A percentile compares a stretch with the other conserved stretches of the same genome.
Conservation (phyloP, 1,140 invertebrate species). For the Branchinecta lindahli region DNA sequence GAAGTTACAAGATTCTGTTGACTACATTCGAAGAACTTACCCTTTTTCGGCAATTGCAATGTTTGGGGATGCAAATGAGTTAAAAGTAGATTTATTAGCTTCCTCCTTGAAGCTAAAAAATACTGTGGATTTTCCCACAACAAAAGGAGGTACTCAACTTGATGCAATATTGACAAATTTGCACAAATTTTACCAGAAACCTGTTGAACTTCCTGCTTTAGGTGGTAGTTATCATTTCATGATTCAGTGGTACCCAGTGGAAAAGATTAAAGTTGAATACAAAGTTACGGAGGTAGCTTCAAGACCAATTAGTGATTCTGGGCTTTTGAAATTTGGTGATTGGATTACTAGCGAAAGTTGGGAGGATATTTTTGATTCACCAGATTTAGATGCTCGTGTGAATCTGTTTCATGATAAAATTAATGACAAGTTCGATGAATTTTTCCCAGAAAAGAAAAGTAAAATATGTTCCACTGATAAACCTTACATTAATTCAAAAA, state of each 20-base stretch:
- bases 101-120: neutral
- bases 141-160: neutral
- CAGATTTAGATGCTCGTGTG: neutral
- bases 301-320: neutral
- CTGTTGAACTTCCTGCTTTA: neutral
- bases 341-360: neutral
- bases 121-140: neutral
- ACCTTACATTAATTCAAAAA: neutral
- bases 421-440: neutral
- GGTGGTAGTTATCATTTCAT: neutral
- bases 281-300: neutral
- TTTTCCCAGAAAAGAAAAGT: slow-evolving; percentile 1
- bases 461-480: neutral
- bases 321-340: neutral
- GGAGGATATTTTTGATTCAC: neutral
- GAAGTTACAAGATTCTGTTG: too few relatives aligned
- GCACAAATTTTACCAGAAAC: neutral
- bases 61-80: neutral
- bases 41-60: too few relatives aligned
- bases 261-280: neutral
- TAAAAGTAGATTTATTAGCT: neutral
- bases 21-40: too few relatives aligned
- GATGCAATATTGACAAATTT: neutral
- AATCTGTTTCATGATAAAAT: neutral
- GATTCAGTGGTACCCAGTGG: neutral